Conservation (phyloP, 2,113 vertebrate genomes). For the Alouatta palliata region DNA sequence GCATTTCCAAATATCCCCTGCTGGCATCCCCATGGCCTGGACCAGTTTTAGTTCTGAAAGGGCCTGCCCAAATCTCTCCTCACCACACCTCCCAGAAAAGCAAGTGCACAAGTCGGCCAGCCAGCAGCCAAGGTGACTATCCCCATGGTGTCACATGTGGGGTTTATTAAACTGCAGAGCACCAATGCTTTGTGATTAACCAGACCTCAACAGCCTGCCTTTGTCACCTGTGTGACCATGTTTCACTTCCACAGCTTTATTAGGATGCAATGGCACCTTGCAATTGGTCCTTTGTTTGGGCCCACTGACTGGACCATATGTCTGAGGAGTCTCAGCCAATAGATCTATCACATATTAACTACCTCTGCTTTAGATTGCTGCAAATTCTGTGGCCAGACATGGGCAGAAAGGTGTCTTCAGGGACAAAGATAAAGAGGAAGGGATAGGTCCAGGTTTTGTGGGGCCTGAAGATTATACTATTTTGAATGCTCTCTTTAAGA, state of each 20-base stretch:
- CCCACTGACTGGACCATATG: slow-evolving; percentile 32
- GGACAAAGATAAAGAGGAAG: background rate
- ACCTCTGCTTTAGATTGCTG: slow-evolving; percentile 12
- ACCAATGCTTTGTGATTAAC: background rate
- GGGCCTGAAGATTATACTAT: background rate
- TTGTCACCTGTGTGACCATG: background rate
- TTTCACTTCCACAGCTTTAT: background rate
- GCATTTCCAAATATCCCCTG: background rate
- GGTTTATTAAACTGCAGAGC: background rate
- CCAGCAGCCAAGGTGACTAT: background rate
- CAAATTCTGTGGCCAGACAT: background rate
- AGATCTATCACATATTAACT: background rate
- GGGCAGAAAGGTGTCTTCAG: background rate
- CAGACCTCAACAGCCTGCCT: background rate
- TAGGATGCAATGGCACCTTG: background rate
- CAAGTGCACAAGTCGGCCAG: background rate
- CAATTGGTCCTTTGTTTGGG: slow-evolving; percentile 49
- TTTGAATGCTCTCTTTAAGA: background rate
- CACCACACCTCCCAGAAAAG: background rate
- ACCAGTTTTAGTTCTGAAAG: background rate
- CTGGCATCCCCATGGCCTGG: background rate
- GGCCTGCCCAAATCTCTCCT: background rate
- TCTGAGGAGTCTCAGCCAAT: background rate
- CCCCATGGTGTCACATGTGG: background rate
- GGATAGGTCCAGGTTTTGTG: background rate